Conservation (phyloP, 1,140 invertebrate genomes). For the Cyclargus thomasi region DNA sequence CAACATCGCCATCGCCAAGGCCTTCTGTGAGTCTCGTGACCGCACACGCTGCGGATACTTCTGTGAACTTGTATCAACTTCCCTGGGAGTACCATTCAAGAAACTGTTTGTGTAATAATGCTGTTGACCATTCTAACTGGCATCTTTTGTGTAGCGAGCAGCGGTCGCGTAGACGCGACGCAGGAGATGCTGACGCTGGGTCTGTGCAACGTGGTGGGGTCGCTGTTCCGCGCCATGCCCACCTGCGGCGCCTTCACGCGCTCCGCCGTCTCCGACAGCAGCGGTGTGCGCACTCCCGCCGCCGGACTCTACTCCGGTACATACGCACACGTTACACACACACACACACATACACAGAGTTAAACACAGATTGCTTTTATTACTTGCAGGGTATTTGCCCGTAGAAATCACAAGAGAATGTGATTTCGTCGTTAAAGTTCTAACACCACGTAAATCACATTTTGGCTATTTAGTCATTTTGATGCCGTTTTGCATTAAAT, state of each 20-base stretch:
- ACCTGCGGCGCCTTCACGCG: slow-evolving; percentile 87
- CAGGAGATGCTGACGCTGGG: slow-evolving; percentile 86
- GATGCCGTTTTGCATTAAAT: no score
- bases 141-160: slow-evolving; percentile 54
- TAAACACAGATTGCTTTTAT: no score
- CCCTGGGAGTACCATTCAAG: no score
- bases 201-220: slow-evolving; percentile 83
- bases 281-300: slow-evolving; percentile 84
- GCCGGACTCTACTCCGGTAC: slow-evolving; percentile 83
- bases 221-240: slow-evolving; percentile 85
- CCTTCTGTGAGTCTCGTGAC: slow-evolving; percentile 82
- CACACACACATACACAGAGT: neutral
- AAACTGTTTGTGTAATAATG: no score
- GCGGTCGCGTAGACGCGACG: slow-evolving; percentile 79
- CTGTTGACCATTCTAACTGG: no score
- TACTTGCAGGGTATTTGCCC: no score
- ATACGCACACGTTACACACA: neutral
- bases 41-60: no score
- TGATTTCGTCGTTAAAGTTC: no score
- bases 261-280: slow-evolving; percentile 85
- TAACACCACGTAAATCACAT: no score
- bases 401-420: no score
- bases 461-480: no score
- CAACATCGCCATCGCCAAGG: slow-evolving; percentile 92
- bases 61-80: no score